These are phyloP conservation scores for Dyspetes luteomarginatus DNA, from an alignment of 2,888 invertebrate species.

Conservation along the genomic window DNA sequence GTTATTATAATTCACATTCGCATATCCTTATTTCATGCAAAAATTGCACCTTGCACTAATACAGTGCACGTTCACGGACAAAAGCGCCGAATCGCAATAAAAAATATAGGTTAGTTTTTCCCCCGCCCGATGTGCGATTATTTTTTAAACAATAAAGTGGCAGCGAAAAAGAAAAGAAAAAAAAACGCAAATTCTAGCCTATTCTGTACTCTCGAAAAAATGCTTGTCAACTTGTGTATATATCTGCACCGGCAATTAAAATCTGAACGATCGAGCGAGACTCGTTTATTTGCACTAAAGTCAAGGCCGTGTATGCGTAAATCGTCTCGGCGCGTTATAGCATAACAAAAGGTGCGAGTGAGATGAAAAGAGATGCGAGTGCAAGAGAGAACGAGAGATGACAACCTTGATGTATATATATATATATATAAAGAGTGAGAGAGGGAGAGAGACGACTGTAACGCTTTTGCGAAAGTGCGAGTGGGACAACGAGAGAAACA, in stretches of 20 bases:
- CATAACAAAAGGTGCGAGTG: conserved; percentile 48
- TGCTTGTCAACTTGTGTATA: conserved; percentile 13
- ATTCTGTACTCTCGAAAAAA: conserved; percentile 9
- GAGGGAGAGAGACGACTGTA: conserved; percentile 25
- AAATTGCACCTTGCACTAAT: too few species aligned
- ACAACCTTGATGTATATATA: conserved; percentile 67
- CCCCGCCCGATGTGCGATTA: conserved; percentile 2
- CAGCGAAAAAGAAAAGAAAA: neutral
- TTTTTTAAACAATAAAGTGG: neutral
- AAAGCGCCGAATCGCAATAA: neutral
- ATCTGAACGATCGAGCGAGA: conserved; percentile 27
- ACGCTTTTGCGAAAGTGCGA: conserved; percentile 15
- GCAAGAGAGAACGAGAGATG: conserved; percentile 56
- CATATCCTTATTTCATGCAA: too few species aligned
- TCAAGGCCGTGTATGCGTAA: conserved; percentile 76
- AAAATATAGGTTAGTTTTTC: conserved; percentile 46
- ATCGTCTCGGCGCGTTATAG: conserved; percentile 47
- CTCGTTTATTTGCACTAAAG: conserved; percentile 71
- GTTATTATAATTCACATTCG: too few species aligned
- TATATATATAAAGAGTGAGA: conserved; percentile 31
- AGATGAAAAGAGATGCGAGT: conserved; percentile 16
- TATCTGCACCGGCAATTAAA: conserved; percentile 28
- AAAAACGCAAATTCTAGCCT: conserved; percentile 29
- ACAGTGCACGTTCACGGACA: too few species aligned
- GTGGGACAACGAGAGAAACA: conserved; percentile 33